phyloP scores from a whole-genome alignment of 2,888 invertebrate genomes.

The Platerodrilus igneus region DNA sequence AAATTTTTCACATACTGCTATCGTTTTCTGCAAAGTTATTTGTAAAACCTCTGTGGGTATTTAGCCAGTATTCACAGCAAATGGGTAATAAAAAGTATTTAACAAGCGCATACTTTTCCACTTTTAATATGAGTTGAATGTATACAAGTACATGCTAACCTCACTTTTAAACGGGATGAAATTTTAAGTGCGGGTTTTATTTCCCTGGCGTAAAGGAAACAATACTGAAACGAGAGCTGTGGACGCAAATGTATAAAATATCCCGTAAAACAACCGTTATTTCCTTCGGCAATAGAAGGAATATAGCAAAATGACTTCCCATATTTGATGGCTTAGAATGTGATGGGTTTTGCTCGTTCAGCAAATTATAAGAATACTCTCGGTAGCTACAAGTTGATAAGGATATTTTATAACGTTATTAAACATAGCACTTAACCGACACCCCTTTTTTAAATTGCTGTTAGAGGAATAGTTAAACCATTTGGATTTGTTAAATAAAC shows the following conservation, averaged over 20 bases:
- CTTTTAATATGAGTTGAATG: constrained; percentile 21
- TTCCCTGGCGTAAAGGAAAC: constrained; percentile 21
- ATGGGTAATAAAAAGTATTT: constrained; percentile 22
- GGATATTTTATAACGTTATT: constrained; percentile 35
- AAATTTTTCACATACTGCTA: constrained; percentile 21
- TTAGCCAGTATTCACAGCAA: constrained; percentile 21
- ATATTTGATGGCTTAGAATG: constrained; percentile 31
- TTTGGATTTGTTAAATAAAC: constrained; percentile 4
- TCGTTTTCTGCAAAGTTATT: constrained; percentile 22
- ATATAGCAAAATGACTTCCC: constrained; percentile 28
- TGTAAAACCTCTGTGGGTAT: constrained; percentile 22
- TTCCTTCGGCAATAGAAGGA: constrained; percentile 24
- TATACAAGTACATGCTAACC: constrained; percentile 21
- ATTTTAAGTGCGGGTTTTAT: constrained; percentile 22
- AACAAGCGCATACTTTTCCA: constrained; percentile 19
- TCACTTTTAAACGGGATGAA: constrained; percentile 20
- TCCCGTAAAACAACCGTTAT: constrained; percentile 23
- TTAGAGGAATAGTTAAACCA: constrained; percentile 8
- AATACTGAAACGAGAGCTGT: constrained; percentile 21
- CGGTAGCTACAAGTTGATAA: constrained; percentile 37
- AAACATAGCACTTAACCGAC: too few relatives aligned
- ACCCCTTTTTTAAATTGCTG: too few relatives aligned
- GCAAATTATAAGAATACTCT: constrained; percentile 36
- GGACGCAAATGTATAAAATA: constrained; percentile 23
- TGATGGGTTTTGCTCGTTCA: constrained; percentile 37